Percentiles rank a stretch among this genome's conserved stretches.
These are phyloP conservation scores for Panopea generosa DNA, from an alignment of 2,888 invertebrate genomes.

Conservation along the genomic window DNA sequence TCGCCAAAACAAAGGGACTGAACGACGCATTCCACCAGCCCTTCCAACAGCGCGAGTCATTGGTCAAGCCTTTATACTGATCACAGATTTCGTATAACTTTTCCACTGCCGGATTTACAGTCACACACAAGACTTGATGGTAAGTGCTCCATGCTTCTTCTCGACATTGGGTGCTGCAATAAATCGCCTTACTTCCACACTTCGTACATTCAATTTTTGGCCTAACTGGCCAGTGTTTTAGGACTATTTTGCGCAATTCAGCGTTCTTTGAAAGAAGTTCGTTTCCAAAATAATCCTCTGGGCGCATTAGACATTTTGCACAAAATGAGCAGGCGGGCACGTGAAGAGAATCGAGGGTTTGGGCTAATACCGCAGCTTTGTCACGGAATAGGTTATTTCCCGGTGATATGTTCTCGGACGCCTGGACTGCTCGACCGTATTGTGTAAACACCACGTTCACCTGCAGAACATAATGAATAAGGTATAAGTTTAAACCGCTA, in stretches of 20 bases:
- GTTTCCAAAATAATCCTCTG: conserved; percentile 68
- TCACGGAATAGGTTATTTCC: conserved; percentile 70
- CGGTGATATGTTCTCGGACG: conserved; percentile 46
- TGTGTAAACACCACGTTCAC: conserved; percentile 60
- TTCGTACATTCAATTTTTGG: conserved; percentile 60
- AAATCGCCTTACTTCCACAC: conserved; percentile 66
- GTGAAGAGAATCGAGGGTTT: conserved; percentile 64
- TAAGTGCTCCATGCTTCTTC: conserved; percentile 73
- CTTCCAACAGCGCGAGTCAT: conserved; percentile 54
- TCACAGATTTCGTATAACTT: conserved; percentile 70
- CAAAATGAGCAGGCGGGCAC: conserved; percentile 71
- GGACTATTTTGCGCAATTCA: conserved; percentile 59
- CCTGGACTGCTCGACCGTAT: conserved; percentile 65
- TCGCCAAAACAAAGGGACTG: conserved; percentile 74
- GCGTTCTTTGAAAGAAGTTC: conserved; percentile 57
- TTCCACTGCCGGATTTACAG: conserved; percentile 58
- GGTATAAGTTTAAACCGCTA: no score
- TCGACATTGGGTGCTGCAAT: conserved; percentile 71
- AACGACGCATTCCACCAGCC: conserved; percentile 77
- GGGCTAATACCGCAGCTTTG: conserved; percentile 68
- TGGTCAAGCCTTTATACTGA: conserved; percentile 47
- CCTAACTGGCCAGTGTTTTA: conserved; percentile 66
- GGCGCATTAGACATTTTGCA: conserved; percentile 68
- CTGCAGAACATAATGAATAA: conserved; percentile 17
- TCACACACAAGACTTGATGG: conserved; percentile 75